Evolutionary conservation across 1,140 invertebrate genomes (phyloP).

Genomic region (Bombus terrestris): DNA sequence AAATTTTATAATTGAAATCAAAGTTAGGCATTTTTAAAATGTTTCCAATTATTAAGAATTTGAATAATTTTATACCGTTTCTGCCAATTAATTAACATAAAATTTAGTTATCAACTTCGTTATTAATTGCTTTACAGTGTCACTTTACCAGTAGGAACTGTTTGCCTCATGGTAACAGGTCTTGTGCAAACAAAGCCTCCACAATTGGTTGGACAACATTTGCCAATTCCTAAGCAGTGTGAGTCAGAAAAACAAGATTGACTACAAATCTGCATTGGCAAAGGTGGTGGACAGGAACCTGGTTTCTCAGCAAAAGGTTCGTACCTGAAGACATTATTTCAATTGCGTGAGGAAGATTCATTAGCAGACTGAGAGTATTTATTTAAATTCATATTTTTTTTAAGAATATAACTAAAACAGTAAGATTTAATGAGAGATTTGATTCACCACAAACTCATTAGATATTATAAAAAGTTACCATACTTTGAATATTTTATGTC

Average conservation of each 20-base stretch:
- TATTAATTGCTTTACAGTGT: not conserved
- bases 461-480: not conserved
- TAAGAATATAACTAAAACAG: too few species aligned
- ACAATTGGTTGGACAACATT: slow-evolving; percentile 84
- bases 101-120: not conserved
- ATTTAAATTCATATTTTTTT: not conserved
- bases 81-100: too few species aligned
- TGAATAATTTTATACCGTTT: not conserved
- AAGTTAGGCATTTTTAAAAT: not conserved
- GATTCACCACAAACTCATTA: too few species aligned
- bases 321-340: slow-evolving; percentile 1
- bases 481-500: not conserved
- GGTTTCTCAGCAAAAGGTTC: slow-evolving; percentile 62
- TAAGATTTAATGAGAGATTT: too few species aligned
- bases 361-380: not conserved
- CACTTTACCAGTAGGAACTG: slow-evolving; percentile 23
- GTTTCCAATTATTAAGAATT: not conserved
- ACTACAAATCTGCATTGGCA: slow-evolving; percentile 74
- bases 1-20: not conserved
- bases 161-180: slow-evolving; percentile 77
- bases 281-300: slow-evolving; percentile 77
- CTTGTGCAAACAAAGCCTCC: slow-evolving; percentile 83
- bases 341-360: not conserved
- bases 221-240: slow-evolving; percentile 74
- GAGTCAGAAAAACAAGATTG: slow-evolving; percentile 72